Evolutionary conservation across 2,888 invertebrate genomes (phyloP).

Genomic region (Xestia c-nigrum): DNA sequence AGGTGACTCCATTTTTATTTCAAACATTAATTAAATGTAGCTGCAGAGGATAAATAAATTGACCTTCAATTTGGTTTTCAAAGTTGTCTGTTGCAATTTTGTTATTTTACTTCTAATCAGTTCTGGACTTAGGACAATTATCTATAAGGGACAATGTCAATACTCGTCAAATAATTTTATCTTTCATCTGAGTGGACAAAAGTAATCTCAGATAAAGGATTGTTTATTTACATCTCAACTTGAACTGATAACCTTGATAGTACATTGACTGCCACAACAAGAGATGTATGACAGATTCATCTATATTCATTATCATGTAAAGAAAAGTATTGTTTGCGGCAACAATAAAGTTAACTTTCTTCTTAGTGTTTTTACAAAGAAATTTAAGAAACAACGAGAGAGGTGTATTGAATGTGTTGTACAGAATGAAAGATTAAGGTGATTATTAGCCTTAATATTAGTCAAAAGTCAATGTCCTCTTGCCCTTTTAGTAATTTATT

Average conservation of each 20-base stretch:
- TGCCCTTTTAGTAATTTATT: background rate
- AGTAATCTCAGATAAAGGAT: conserved; percentile 18
- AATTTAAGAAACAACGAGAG: background rate
- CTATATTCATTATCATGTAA: conserved; percentile 31
- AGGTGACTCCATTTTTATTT: background rate
- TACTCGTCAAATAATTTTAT: conserved; percentile 1
- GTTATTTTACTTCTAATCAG: background rate
- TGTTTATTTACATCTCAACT: conserved; percentile 51
- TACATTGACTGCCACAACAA: conserved; percentile 38
- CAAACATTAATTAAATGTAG: background rate
- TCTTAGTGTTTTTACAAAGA: background rate
- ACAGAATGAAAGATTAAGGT: background rate
- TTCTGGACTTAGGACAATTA: background rate
- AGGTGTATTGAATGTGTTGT: background rate
- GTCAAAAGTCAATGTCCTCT: background rate
- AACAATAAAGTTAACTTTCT: background rate
- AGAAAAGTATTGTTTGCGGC: background rate
- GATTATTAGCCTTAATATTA: background rate
- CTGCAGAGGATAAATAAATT: conserved; percentile 6
- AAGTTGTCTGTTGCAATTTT: background rate
- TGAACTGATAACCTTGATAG: conserved; percentile 63
- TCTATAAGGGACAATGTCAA: background rate
- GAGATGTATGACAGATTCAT: conserved; percentile 1
- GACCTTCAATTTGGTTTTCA: conserved; percentile 3
- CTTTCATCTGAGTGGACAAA: background rate